Conservation (phyloP, 2,113 vertebrate genomes). For the Tonatia bakeri region DNA sequence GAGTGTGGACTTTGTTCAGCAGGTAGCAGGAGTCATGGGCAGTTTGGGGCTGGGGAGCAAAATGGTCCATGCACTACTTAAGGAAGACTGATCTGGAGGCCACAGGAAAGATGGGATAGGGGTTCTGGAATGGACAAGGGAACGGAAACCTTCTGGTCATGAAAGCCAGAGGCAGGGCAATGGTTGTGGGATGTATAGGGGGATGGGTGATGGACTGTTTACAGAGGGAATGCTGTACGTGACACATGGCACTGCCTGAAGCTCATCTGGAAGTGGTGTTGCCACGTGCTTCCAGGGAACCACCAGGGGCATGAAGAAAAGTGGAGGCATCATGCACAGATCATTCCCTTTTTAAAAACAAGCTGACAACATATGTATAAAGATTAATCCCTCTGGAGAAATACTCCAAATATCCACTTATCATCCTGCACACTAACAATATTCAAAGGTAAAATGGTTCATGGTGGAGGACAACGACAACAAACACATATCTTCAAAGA, state of each 20-base stretch:
- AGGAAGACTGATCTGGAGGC: neutral
- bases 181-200: neutral
- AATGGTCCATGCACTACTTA: neutral
- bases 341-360: neutral
- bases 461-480: conserved; percentile 66
- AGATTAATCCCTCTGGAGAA: conserved; percentile 18
- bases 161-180: neutral
- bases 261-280: neutral
- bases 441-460: conserved; percentile 56
- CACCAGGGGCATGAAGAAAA: neutral
- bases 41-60: neutral
- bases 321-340: neutral
- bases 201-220: neutral
- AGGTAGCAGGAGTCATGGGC: neutral
- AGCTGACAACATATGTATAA: neutral
- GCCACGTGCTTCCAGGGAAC: neutral
- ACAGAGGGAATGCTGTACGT: neutral
- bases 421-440: neutral
- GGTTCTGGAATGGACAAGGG: neutral
- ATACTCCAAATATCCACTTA: neutral
- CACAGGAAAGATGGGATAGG: neutral
- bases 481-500: conserved; percentile 72
- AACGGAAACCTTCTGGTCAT: neutral
- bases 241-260: neutral
- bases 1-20: neutral